Conservation (phyloP, 2,113 vertebrate genomes). For the Lepidiolamprologus cunningtoni region DNA sequence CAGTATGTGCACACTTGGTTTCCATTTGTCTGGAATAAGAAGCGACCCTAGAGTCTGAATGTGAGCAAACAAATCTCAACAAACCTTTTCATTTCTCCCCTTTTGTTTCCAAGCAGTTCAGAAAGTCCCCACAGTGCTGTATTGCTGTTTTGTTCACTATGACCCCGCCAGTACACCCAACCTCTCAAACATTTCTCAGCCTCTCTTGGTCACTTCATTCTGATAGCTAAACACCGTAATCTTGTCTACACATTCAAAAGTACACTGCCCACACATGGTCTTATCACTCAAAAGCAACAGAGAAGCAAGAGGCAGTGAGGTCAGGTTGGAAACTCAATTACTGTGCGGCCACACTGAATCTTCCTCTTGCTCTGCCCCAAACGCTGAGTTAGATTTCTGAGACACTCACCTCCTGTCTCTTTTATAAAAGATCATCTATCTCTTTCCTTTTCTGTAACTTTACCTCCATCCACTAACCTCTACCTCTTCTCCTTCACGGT, state of each 20-base stretch:
- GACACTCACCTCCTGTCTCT: slow-evolving; percentile 12
- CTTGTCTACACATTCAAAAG: slow-evolving; percentile 15
- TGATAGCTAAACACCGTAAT: slow-evolving; percentile 44
- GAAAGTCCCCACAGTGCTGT: slow-evolving; percentile 13
- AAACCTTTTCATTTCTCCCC: slow-evolving; percentile 20
- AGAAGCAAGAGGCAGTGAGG: slow-evolving; percentile 36
- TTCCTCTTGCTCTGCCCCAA: neutral
- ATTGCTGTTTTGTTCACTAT: slow-evolving; percentile 27
- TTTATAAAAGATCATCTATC: slow-evolving; percentile 15
- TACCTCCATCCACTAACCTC: neutral
- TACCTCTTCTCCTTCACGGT: slow-evolving; percentile 12
- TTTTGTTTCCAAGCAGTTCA: slow-evolving; percentile 19
- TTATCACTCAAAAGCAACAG: slow-evolving; percentile 57
- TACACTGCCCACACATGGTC: slow-evolving; percentile 56
- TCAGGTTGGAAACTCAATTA: slow-evolving; percentile 65
- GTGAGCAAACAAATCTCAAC: neutral
- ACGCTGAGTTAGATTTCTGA: neutral
- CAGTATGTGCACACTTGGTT: slow-evolving; percentile 15
- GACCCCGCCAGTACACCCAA: slow-evolving; percentile 46
- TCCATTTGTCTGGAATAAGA: slow-evolving; percentile 5
- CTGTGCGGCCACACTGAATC: slow-evolving; percentile 14
- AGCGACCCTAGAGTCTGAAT: slow-evolving; percentile 17
- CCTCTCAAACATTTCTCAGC: slow-evolving; percentile 43
- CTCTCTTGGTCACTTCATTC: slow-evolving; percentile 49
- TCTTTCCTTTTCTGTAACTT: slow-evolving; percentile 15